Evolutionary conservation across 1,140 invertebrate species (phyloP).

Genomic region (Pemphigus obesinymphae): DNA sequence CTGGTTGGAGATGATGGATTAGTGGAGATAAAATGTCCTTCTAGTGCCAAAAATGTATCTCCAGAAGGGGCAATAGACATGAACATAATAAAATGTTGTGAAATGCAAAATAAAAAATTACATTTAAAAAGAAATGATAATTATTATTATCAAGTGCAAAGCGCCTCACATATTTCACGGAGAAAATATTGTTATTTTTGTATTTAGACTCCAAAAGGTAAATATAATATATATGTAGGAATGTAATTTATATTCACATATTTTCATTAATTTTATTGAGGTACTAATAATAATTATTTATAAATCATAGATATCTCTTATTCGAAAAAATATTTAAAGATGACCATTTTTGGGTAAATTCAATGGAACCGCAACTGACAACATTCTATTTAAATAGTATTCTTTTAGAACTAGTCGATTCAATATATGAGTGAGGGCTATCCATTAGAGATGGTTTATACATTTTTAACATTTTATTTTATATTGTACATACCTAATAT

Average conservation of each 20-base stretch:
- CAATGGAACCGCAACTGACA: too few relatives aligned
- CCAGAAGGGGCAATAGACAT: neutral
- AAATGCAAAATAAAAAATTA: neutral
- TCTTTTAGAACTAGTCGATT: neutral
- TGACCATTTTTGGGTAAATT: too few relatives aligned
- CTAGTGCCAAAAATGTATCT: neutral
- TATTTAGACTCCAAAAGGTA: too few relatives aligned
- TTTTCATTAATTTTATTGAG: too few relatives aligned
- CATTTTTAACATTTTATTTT: neutral
- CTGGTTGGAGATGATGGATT: too few relatives aligned
- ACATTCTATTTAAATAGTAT: too few relatives aligned
- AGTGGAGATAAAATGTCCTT: neutral
- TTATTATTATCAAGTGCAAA: neutral
- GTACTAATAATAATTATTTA: neutral
- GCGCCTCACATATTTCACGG: neutral
- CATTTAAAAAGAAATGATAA: neutral
- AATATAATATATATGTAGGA: too few relatives aligned
- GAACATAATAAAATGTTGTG: neutral
- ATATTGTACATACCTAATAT: too few relatives aligned
- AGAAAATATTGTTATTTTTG: conserved; percentile 3
- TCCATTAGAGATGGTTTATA: neutral
- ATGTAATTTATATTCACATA: too few relatives aligned
- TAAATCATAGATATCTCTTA: neutral
- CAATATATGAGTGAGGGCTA: neutral
- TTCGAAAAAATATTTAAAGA: too few relatives aligned